A percentile compares a stretch with the other conserved stretches of the same genome.
Evolutionary conservation across 2,797 vertebrate species (phyloP).

Genomic region (Carduelis carduelis): DNA sequence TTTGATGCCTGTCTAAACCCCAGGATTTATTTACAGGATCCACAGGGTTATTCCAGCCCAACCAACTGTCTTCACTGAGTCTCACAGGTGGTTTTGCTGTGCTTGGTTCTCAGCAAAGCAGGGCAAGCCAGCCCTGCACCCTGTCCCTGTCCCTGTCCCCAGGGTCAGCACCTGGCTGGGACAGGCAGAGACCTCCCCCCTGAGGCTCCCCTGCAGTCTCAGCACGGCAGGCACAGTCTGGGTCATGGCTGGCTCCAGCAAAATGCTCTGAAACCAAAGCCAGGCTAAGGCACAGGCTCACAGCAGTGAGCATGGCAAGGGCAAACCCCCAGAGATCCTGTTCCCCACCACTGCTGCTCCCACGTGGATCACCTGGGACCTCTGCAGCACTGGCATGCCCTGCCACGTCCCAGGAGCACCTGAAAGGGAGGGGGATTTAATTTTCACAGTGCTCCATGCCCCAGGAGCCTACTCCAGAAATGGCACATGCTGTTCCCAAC

Average conservation of each 20-base stretch:
- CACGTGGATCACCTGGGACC: rapidly evolving
- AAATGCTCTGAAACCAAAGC: background rate
- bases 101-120: rapidly evolving
- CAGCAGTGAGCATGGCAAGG: background rate
- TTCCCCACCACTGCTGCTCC: background rate
- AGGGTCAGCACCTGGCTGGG: background rate
- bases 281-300: rapidly evolving
- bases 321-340: background rate
- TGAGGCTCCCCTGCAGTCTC: rapidly evolving
- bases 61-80: background rate
- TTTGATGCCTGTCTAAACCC: background rate
- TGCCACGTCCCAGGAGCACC: rapidly evolving
- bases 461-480: background rate
- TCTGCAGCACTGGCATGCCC: rapidly evolving
- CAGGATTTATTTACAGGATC: background rate
- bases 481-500: rapidly evolving
- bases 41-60: background rate
- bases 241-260: rapidly evolving
- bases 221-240: background rate
- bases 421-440: background rate
- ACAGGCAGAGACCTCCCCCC: background rate
- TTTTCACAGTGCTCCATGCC: background rate
- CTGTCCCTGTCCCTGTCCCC: background rate
- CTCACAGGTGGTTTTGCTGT: background rate
- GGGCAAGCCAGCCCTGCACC: background rate